These are phyloP conservation scores for Hycleus phaleratus DNA, from an alignment of 1,140 invertebrate species.

Conservation along the genomic window DNA sequence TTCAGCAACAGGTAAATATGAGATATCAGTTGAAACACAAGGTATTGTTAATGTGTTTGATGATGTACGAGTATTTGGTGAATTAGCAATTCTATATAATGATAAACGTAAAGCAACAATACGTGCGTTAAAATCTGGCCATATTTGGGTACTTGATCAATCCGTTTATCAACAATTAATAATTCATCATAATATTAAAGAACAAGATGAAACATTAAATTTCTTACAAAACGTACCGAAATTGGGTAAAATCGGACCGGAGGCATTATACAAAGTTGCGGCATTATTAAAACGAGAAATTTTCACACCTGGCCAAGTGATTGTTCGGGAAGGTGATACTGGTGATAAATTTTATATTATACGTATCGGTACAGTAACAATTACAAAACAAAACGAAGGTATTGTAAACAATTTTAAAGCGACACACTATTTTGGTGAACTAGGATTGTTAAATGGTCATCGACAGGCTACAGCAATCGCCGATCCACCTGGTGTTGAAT, in stretches of 20 bases:
- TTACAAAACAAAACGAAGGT: constrained; percentile 55
- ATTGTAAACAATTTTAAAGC: constrained; percentile 56
- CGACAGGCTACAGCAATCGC: constrained; percentile 85
- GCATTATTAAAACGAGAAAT: constrained; percentile 84
- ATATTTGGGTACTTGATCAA: constrained; percentile 82
- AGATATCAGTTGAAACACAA: constrained; percentile 18
- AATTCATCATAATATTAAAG: constrained; percentile 69
- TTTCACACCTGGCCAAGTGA: constrained; percentile 74
- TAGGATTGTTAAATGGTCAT: constrained; percentile 68
- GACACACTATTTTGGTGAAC: constrained; percentile 73
- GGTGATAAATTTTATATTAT: constrained; percentile 97
- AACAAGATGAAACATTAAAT: constrained; percentile 73
- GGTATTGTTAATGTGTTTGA: constrained; percentile 6
- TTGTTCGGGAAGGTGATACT: constrained; percentile 86
- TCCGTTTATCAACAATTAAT: constrained; percentile 83
- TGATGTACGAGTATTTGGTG: constrained; percentile 27
- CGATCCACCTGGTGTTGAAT: constrained; percentile 79
- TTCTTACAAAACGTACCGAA: constrained; percentile 81
- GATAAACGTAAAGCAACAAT: constrained; percentile 27
- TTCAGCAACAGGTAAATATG: constrained; percentile 18
- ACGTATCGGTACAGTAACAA: constrained; percentile 77
- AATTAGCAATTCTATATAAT: constrained; percentile 31
- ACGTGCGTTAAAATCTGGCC: constrained; percentile 43
- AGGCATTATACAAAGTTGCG: constrained; percentile 77
- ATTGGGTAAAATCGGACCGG: constrained; percentile 71